Evolutionary conservation across 2,888 invertebrate genomes (phyloP).

Genomic region (Parnassius orleans): DNA sequence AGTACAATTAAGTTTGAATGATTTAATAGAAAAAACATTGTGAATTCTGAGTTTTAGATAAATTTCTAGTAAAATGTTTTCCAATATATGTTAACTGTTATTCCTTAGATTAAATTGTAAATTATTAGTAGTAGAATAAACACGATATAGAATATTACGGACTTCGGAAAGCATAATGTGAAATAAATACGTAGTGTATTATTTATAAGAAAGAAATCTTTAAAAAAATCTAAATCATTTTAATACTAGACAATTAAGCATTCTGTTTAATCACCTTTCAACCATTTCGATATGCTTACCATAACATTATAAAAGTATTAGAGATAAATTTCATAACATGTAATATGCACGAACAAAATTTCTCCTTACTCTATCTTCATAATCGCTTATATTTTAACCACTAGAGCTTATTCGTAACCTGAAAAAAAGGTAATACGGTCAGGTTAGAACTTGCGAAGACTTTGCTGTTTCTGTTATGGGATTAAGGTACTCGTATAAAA

Average conservation of each 20-base stretch:
- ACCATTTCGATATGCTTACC: too few relatives aligned
- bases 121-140: slow-evolving; percentile 14
- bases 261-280: background rate
- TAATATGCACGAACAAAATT: too few relatives aligned
- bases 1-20: slow-evolving; percentile 45
- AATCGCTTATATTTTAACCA: slow-evolving; percentile 3
- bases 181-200: background rate
- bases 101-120: slow-evolving; percentile 20
- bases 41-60: slow-evolving; percentile 36
- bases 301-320: too few relatives aligned
- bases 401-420: background rate
- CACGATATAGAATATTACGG: slow-evolving; percentile 7
- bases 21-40: slow-evolving; percentile 39
- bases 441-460: too few relatives aligned
- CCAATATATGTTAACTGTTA: slow-evolving; percentile 17
- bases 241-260: background rate
- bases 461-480: too few relatives aligned
- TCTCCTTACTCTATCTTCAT: background rate
- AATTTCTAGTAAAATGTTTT: slow-evolving; percentile 14
- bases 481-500: too few relatives aligned
- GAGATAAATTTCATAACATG: too few relatives aligned
- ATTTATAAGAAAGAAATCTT: background rate
- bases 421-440: too few relatives aligned
- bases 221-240: background rate
- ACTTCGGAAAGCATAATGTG: background rate